Percentiles rank a stretch among this genome's conserved stretches.
phyloP scores from a whole-genome alignment of 2,797 vertebrate genomes.

The Danio kyathit region DNA sequence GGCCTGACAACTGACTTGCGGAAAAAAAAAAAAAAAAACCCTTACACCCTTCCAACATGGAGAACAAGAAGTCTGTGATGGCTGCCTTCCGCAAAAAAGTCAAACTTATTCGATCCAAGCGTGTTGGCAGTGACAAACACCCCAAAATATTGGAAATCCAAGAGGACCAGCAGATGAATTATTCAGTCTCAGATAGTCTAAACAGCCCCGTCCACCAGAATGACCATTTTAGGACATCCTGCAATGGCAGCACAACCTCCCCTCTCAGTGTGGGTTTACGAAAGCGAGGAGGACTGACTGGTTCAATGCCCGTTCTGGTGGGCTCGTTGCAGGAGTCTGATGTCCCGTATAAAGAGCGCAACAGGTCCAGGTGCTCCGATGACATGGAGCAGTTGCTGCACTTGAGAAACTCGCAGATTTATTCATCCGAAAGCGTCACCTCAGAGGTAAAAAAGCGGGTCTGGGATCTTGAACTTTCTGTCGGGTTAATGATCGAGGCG shows the following conservation, averaged over 20 bases:
- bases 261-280: slow-evolving; percentile 25
- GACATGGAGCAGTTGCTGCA: slow-evolving; percentile 60
- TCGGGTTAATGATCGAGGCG: slow-evolving; percentile 1
- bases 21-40: background rate
- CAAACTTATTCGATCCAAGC: slow-evolving; percentile 66
- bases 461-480: background rate
- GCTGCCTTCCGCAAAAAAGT: slow-evolving; percentile 71
- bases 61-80: slow-evolving; percentile 72
- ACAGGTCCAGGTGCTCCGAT: slow-evolving; percentile 38
- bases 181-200: slow-evolving; percentile 66
- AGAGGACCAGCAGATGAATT: slow-evolving; percentile 68
- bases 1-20: background rate
- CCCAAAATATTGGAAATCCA: slow-evolving; percentile 48
- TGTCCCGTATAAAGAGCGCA: slow-evolving; percentile 52
- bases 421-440: slow-evolving; percentile 24
- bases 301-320: slow-evolving; percentile 44
- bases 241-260: slow-evolving; percentile 59
- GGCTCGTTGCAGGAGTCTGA: slow-evolving; percentile 65
- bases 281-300: slow-evolving; percentile 31
- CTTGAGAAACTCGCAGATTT: slow-evolving; percentile 58
- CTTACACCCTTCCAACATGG: background rate
- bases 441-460: slow-evolving; percentile 39
- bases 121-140: slow-evolving; percentile 57
- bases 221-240: background rate
- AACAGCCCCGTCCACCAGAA: slow-evolving; percentile 5